A percentile compares a stretch with the other conserved stretches of the same genome.
Evolutionary conservation across 1,140 invertebrate species (phyloP).

Genomic region (Hermetia illucens): DNA sequence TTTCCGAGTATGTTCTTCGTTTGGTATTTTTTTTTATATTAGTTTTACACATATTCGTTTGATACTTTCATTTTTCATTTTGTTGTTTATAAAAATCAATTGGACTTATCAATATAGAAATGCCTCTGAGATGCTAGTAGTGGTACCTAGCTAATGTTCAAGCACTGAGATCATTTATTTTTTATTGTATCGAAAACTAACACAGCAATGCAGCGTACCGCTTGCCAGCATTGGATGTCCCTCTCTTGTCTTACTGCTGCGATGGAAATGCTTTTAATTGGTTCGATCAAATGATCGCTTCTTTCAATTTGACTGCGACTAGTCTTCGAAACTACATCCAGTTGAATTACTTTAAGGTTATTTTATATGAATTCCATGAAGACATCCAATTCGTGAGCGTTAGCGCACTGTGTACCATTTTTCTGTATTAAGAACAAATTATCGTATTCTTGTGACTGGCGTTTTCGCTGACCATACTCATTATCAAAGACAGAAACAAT

Average conservation of each 20-base stretch:
- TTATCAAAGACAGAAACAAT: too few relatives aligned
- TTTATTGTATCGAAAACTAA: too few relatives aligned
- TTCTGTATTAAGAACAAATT: slow-evolving; percentile 6
- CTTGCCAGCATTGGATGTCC: background rate
- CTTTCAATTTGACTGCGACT: background rate
- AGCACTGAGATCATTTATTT: slow-evolving; percentile 4
- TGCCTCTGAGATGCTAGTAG: too few relatives aligned
- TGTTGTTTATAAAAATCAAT: too few relatives aligned
- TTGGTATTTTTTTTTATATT: background rate
- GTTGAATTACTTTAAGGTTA: too few relatives aligned
- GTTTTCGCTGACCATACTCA: too few relatives aligned
- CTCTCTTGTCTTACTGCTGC: too few relatives aligned
- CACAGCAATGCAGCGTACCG: background rate
- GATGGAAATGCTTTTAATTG: too few relatives aligned
- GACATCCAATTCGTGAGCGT: slow-evolving; percentile 2
- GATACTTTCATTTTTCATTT: background rate
- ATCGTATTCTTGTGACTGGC: slow-evolving; percentile 1
- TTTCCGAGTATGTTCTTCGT: background rate
- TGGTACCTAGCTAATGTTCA: slow-evolving; percentile 7
- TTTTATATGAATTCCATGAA: background rate
- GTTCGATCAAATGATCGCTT: background rate
- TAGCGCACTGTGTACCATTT: background rate
- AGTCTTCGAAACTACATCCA: background rate
- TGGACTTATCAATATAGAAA: too few relatives aligned
- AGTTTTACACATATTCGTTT: slow-evolving; percentile 3